Percentiles rank a stretch among this genome's conserved stretches.
Evolutionary conservation across 2,888 invertebrate genomes (phyloP).

Genomic region (Rotaria macrura): DNA sequence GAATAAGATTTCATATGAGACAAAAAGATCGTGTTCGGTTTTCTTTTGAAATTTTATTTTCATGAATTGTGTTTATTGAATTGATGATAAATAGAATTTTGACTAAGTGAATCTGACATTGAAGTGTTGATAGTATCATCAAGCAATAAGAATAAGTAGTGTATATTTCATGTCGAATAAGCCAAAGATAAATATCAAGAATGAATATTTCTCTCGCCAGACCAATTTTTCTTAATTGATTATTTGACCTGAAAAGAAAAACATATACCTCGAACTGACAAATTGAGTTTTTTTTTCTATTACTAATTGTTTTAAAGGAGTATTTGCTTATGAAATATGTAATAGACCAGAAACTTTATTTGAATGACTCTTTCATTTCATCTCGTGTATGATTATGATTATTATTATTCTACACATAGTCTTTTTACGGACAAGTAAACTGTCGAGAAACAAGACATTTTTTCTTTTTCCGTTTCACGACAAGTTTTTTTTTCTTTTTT

Average conservation of each 20-base stretch:
- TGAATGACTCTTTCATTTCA: neutral
- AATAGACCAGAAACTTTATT: neutral
- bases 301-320: neutral
- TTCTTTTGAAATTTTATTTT: neutral
- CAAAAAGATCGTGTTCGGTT: neutral
- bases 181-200: neutral
- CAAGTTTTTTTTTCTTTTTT: neutral
- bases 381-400: neutral
- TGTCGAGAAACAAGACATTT: neutral
- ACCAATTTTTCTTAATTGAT: neutral
- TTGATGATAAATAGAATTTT: neutral
- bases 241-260: neutral
- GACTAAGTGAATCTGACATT: neutral
- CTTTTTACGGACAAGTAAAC: neutral
- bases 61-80: no score
- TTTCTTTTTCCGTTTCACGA: neutral
- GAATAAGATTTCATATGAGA: neutral
- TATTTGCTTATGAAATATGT: neutral
- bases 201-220: neutral
- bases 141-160: neutral
- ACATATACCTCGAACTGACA: neutral
- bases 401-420: neutral
- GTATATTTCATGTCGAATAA: neutral
- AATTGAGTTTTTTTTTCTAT: neutral
- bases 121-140: neutral